A percentile compares a stretch with the other conserved stretches of the same genome.
These are phyloP conservation scores for Oryzias curvinotus DNA, from an alignment of 2,113 vertebrate genomes.

Conservation along the genomic window DNA sequence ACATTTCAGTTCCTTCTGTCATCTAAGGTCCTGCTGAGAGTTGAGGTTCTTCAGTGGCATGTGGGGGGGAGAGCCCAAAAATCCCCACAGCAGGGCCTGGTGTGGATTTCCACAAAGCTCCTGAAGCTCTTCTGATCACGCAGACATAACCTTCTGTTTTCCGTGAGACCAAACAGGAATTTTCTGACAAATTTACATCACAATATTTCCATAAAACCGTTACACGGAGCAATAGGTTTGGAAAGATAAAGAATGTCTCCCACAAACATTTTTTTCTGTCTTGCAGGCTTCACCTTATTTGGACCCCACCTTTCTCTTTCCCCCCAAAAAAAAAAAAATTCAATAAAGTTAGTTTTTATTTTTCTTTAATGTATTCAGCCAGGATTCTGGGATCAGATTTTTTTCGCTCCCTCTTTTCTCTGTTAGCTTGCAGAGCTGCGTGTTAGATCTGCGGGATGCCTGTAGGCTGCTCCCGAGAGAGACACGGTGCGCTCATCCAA, in stretches of 20 bases:
- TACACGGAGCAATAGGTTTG: too few relatives aligned
- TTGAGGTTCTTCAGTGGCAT: slow-evolving; percentile 52
- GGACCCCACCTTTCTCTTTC: slow-evolving; percentile 53
- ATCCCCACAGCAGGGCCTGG: slow-evolving; percentile 37
- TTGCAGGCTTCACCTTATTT: slow-evolving; percentile 43
- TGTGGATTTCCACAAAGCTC: slow-evolving; percentile 51
- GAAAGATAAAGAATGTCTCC: background rate
- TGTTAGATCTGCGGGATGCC: slow-evolving; percentile 80
- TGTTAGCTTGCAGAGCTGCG: slow-evolving; percentile 55
- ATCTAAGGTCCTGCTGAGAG: slow-evolving; percentile 63
- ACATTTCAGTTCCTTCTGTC: slow-evolving; percentile 68
- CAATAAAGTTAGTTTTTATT: slow-evolving; percentile 68
- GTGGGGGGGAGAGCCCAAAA: slow-evolving; percentile 19
- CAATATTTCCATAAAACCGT: background rate
- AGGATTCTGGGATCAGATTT: slow-evolving; percentile 68
- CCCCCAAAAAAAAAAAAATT: slow-evolving; percentile 45
- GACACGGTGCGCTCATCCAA: slow-evolving; percentile 69
- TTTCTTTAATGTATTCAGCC: slow-evolving; percentile 70
- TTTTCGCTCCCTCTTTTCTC: slow-evolving; percentile 14
- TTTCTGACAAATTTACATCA: background rate
- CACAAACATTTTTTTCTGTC: slow-evolving; percentile 6
- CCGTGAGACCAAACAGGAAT: background rate
- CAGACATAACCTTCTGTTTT: slow-evolving; percentile 21
- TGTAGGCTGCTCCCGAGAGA: slow-evolving; percentile 76
- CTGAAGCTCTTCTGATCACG: slow-evolving; percentile 44